Conservation (phyloP, 1,140 invertebrate genomes). For the Helicorthomorpha holstii region DNA sequence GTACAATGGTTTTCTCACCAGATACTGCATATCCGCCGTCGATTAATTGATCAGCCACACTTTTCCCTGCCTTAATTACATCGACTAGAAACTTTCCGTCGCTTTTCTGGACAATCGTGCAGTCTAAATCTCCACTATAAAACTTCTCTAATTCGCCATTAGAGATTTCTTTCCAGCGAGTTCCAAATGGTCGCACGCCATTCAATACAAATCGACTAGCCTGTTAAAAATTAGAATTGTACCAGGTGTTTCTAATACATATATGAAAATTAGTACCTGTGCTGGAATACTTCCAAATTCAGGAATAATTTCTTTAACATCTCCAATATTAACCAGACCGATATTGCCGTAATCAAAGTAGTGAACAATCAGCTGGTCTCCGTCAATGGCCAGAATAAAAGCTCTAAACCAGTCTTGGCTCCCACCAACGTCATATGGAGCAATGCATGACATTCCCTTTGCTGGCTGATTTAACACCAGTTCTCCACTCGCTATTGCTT, state of each 20-base stretch:
- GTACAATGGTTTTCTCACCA: background rate
- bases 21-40: background rate
- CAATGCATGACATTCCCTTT: conserved; percentile 45
- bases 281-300: conserved; percentile 45
- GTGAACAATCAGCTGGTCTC: conserved; percentile 45
- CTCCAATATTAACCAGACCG: conserved; percentile 20
- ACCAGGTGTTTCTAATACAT: too few relatives aligned
- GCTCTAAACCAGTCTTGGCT: conserved; percentile 56
- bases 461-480: conserved; percentile 21
- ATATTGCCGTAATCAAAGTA: conserved; percentile 69
- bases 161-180: background rate
- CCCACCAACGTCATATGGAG: conserved; percentile 45
- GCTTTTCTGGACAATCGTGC: background rate
- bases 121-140: background rate
- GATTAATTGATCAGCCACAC: background rate
- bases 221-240: background rate
- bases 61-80: background rate
- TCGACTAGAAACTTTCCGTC: background rate
- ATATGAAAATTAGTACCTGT: conserved; percentile 28
- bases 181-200: background rate
- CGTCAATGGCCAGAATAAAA: conserved; percentile 49
- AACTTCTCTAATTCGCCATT: background rate
- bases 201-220: background rate
- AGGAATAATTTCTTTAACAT: conserved; percentile 46
- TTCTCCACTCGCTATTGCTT: conserved; percentile 61